Conservation (phyloP, 2,888 invertebrate species). For the Empis livida region DNA sequence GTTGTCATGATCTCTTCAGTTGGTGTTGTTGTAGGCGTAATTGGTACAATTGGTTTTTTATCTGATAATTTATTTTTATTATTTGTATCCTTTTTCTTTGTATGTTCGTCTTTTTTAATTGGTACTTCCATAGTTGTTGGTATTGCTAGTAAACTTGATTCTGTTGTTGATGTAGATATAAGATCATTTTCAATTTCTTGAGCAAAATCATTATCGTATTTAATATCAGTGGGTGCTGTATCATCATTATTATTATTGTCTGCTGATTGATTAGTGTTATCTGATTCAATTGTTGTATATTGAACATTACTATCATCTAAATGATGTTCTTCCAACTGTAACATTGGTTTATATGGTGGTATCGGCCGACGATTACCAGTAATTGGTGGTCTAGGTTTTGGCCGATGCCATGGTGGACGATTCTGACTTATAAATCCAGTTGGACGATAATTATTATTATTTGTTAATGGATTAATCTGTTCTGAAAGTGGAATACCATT, state of each 20-base stretch:
- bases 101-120: conserved; percentile 27
- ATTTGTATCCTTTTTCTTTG: conserved; percentile 21
- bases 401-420: conserved; percentile 53
- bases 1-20: conserved; percentile 20
- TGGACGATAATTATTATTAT: conserved; percentile 42
- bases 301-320: conserved; percentile 26
- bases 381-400: conserved; percentile 42
- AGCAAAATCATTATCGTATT: conserved; percentile 10
- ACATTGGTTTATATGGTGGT: conserved; percentile 50
- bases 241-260: conserved; percentile 1
- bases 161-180: conserved; percentile 20
- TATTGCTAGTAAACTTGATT: neutral
- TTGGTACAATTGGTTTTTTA: conserved; percentile 16
- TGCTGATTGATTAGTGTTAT: conserved; percentile 6
- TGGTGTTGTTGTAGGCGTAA: conserved; percentile 30
- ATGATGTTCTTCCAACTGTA: conserved; percentile 31
- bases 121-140: conserved; percentile 12
- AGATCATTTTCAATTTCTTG: conserved; percentile 18
- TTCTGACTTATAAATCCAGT: conserved; percentile 41
- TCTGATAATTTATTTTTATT: conserved; percentile 28
- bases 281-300: conserved; percentile 27
- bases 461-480: conserved; percentile 50
- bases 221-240: conserved; percentile 5
- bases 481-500: conserved; percentile 61
- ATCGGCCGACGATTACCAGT: conserved; percentile 39